Base-by-base conservation (phyloP, 1,140 invertebrate species). In the Drosophila miranda region DNA sequence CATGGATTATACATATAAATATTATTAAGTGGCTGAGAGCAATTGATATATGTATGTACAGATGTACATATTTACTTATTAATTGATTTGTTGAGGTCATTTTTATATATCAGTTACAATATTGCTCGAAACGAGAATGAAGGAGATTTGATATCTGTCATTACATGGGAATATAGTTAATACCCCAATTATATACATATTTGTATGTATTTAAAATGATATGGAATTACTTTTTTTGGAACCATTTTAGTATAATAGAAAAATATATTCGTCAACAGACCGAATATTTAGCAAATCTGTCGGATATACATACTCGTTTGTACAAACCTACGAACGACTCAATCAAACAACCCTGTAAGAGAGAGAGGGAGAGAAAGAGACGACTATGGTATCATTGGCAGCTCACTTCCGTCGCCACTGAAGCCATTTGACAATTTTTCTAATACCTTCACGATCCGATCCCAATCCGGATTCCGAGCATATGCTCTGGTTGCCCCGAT, bases 391-490 rank as follows among this genome's bases (percentile, higher is more conserved):
- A 68, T 68, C 64, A 68, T 49, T 68, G 64, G 64, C 64, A 68
- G 44, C 62, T 68, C 61, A 64, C 45, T 64, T 64, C 63, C 58
- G 38, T 23, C 13, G 50, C 46, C 61, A 44, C 49, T 34, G 62
- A 73, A 74, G 52, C 70, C 70, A 74, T 74, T 74, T 74, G 69
- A 42, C 70, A 73, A 74, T 74, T 74, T 57, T 43, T 46, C 28
- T 64, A 74, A 75, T 75, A 42, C 70, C 54, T 43, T 49, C n/a
- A 61, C 46, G 38, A 63, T 63, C 43, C 46, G 28, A 63, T 63
- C 43, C 64, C 63, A 46, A 62, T 69, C 51, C 45, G 50, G 38
- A 69, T 51, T 26, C 52, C 52, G 2, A 44, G 46, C 70, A 74
- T 74, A 74, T 74, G 70, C 58, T 72, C 50, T 49, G 70, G 50